Base-by-base conservation (phyloP, 2,797 vertebrate genomes). In the Crenuchus spilurus region DNA sequence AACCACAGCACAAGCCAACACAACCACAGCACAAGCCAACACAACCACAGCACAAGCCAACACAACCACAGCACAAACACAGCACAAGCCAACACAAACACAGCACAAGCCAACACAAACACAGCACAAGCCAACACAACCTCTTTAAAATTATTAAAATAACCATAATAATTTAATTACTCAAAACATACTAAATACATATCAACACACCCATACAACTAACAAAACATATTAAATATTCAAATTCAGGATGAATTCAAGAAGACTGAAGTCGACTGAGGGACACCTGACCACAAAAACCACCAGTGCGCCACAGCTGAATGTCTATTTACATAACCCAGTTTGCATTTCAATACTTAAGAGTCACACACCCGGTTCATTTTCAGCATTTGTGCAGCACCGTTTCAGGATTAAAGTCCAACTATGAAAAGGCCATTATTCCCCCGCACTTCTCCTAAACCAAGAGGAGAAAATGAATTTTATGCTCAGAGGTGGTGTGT, bases 311-410 rank as follows among this genome's bases (percentile, higher is more conserved):
- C 16, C 48, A 49, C 26, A n/a, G 44, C 41, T 5, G 16, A 31
- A 58, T 42, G 67, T 71, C 62, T 62, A 8, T 78, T 72, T 80
- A 76, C 48, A 51, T 67, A 52, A 46, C 41, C 46, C 37, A 13
- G 24, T 60, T 74, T 68, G 35, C 66, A 76, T 74, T 26, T 54
- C 5, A 20, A 62, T 44, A 70, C 66, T 55, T 61, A 13, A 37
- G 55, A 64, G 62, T 75, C 68, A 60, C 2, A 26, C 58, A 58
- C 44, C 49, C 72, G 35, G 26, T 20, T 6, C 39, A 41, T 3
- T 39, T 48, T 68, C 24, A 48, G 22, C 10, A 6, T 16, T 9
- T 35, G 55, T 31, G 9, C 54, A 60, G 62, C n/a, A 54, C 37
- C 18, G 1, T 48, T 60, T 69, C 26, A 69, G 54, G n/a, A 46